Evolutionary conservation across 2,888 invertebrate species (phyloP).

Genomic region (Lasioglossum zephyrum): DNA sequence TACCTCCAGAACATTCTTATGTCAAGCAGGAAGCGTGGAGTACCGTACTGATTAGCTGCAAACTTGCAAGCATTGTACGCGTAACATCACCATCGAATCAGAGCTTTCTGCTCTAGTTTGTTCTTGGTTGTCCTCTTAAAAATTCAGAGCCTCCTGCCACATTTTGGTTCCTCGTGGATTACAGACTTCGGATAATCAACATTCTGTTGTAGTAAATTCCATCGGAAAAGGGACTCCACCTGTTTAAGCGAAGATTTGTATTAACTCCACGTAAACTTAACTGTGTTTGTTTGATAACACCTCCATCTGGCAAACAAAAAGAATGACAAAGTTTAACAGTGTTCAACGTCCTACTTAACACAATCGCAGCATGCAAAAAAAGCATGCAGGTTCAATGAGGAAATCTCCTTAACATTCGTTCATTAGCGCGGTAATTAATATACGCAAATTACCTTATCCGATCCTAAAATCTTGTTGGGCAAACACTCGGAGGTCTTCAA

Average conservation of each 20-base stretch:
- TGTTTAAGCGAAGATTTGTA: slow-evolving; percentile 32
- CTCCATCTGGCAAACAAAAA: slow-evolving; percentile 29
- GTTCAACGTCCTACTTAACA: slow-evolving; percentile 36
- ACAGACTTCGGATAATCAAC: no score
- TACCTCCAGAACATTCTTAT: no score
- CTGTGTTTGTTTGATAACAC: slow-evolving; percentile 41
- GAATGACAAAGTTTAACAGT: slow-evolving; percentile 40
- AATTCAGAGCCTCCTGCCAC: no score
- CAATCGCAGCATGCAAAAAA: slow-evolving; percentile 12
- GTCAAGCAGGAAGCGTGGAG: no score
- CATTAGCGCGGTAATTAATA: slow-evolving; percentile 46
- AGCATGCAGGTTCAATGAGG: background rate
- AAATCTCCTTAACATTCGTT: slow-evolving; percentile 21
- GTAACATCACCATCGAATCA: no score
- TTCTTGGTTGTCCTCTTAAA: no score
- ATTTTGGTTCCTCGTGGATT: no score
- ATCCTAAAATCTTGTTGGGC: slow-evolving; percentile 21
- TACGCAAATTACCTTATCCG: slow-evolving; percentile 29
- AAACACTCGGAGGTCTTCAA: slow-evolving; percentile 2
- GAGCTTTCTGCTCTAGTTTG: no score
- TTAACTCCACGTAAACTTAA: slow-evolving; percentile 32
- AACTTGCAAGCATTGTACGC: no score
- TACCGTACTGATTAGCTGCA: no score
- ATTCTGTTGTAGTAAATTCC: no score
- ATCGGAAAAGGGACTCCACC: background rate